Conservation (phyloP, 2,113 vertebrate species). For the Lichenostomus cassidix region DNA sequence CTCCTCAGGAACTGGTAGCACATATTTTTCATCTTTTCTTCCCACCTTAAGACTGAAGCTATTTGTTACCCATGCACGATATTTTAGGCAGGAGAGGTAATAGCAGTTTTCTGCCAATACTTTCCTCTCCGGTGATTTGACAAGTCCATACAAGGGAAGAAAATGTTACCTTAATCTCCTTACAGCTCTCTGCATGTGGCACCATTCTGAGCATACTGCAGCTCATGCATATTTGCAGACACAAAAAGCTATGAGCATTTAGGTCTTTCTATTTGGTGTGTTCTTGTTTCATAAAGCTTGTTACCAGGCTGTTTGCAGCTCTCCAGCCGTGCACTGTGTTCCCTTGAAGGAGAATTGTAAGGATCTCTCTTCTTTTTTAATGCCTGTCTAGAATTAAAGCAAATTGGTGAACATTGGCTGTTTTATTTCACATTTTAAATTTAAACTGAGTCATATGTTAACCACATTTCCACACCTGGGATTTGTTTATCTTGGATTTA, state of each 20-base stretch:
- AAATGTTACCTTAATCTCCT: not conserved
- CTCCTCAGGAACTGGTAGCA: not conserved
- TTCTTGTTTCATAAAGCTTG: not conserved
- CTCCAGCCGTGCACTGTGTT: not conserved
- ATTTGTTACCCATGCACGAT: not conserved
- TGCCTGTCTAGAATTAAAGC: not conserved
- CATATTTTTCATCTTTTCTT: not conserved
- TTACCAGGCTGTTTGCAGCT: not conserved
- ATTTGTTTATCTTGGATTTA: constrained; percentile 66
- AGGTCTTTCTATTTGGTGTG: not conserved
- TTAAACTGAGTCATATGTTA: constrained; percentile 46
- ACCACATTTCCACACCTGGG: constrained; percentile 63
- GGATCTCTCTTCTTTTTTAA: not conserved
- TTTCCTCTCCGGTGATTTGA: not conserved
- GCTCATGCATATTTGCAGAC: not conserved
- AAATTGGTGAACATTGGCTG: not conserved
- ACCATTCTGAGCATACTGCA: not conserved
- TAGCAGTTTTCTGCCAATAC: not conserved
- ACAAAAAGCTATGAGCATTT: not conserved
- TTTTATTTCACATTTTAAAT: constrained; percentile 54
- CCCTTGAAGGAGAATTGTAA: not conserved
- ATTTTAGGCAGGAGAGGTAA: not conserved
- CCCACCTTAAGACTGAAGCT: not conserved
- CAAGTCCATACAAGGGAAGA: not conserved
- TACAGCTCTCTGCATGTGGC: not conserved